A percentile compares a stretch with the other conserved stretches of the same genome.
Evolutionary conservation across 2,797 vertebrate genomes (phyloP).

Genomic region (Myiotriccus ornatus): DNA sequence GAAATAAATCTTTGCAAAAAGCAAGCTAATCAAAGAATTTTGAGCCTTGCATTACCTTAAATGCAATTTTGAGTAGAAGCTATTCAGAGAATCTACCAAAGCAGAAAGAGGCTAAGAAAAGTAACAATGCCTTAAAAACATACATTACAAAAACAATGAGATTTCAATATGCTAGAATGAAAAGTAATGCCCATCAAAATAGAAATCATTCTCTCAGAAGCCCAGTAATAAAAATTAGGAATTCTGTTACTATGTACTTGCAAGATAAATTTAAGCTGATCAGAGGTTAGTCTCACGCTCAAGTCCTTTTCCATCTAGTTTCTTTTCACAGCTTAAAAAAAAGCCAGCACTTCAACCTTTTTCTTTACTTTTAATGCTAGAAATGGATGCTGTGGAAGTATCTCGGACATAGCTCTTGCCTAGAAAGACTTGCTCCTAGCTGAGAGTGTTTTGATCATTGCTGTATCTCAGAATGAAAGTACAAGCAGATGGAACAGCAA

Average conservation of each 20-base stretch:
- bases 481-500: background rate
- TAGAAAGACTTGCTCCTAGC: background rate
- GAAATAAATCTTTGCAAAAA: constrained; percentile 47
- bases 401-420: background rate
- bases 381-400: background rate
- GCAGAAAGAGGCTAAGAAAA: constrained; percentile 14
- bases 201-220: background rate
- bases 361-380: background rate
- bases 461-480: background rate
- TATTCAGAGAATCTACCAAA: constrained; percentile 20
- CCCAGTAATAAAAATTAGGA: background rate
- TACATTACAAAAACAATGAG: background rate
- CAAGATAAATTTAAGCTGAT: background rate
- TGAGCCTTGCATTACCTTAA: background rate
- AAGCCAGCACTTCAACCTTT: background rate
- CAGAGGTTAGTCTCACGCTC: background rate
- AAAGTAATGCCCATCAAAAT: background rate
- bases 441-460: background rate
- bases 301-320: background rate
- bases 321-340: background rate
- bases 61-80: constrained; percentile 8
- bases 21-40: constrained; percentile 2
- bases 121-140: constrained; percentile 28
- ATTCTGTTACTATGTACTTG: background rate
- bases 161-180: background rate